Percentiles rank a stretch among this genome's conserved stretches.
Evolutionary conservation across 37 sponge, comb jelly and placozoan species (phyloP).

Genomic region (Agelas oroides): DNA sequence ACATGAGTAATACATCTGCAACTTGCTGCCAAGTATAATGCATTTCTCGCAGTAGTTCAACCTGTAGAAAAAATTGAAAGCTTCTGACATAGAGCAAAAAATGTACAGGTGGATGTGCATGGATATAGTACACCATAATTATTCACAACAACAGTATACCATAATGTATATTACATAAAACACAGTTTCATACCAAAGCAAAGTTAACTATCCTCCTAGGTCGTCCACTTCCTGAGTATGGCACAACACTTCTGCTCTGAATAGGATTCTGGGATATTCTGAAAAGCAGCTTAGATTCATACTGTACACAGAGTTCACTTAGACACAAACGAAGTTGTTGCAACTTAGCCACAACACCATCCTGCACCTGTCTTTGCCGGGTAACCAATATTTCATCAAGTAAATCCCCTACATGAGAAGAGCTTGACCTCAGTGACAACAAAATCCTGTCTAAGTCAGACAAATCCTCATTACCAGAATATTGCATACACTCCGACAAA

Average conservation of each 20-base stretch:
- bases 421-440: background rate
- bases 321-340: background rate
- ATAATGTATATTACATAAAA: too few species aligned
- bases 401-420: background rate
- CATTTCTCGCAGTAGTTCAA: background rate
- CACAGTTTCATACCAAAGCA: conserved; percentile 1
- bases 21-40: background rate
- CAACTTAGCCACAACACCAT: background rate
- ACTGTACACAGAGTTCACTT: background rate
- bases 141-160: too few species aligned
- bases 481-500: background rate
- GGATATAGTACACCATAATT: too few species aligned
- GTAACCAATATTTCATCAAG: background rate
- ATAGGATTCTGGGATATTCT: background rate
- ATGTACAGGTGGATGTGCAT: too few species aligned
- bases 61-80: too few species aligned
- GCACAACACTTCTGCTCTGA: background rate
- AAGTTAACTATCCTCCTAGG: background rate
- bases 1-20: background rate
- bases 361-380: background rate
- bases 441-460: background rate
- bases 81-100: too few species aligned
- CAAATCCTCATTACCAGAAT: background rate
- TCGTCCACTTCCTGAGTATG: background rate
- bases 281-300: background rate